These are phyloP conservation scores for Rhogogaster chlorosoma DNA, from an alignment of 2,888 invertebrate species.

Conservation along the genomic window DNA sequence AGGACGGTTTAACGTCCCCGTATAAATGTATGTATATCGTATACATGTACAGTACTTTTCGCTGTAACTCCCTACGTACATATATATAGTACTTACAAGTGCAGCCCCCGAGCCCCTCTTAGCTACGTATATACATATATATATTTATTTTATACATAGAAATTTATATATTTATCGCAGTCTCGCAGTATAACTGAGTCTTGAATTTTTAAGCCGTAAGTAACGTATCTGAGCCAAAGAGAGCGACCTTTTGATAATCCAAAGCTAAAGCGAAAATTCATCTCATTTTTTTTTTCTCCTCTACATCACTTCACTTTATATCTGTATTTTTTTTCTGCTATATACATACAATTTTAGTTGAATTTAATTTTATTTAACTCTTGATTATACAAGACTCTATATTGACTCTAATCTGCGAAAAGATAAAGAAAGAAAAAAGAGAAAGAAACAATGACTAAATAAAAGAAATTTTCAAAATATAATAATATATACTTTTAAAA, in stretches of 20 bases:
- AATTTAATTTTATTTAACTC: no score
- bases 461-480: neutral
- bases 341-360: neutral
- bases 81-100: neutral
- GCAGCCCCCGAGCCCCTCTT: no score
- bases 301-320: neutral
- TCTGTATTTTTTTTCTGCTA: neutral
- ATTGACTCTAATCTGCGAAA: no score
- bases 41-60: neutral
- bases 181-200: slow-evolving; percentile 4
- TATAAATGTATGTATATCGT: neutral
- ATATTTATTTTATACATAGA: neutral
- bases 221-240: slow-evolving; percentile 10
- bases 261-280: neutral
- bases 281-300: neutral
- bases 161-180: slow-evolving; percentile 17
- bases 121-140: neutral
- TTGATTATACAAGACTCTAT: no score
- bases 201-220: slow-evolving; percentile 19
- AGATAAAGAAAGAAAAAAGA: no score
- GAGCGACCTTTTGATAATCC: neutral
- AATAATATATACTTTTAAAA: no score
- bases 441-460: neutral
- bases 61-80: neutral
- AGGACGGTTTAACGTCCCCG: slow-evolving; percentile 4